Conservation (phyloP, 2,888 invertebrate genomes). For the Drosophila meridionalis region DNA sequence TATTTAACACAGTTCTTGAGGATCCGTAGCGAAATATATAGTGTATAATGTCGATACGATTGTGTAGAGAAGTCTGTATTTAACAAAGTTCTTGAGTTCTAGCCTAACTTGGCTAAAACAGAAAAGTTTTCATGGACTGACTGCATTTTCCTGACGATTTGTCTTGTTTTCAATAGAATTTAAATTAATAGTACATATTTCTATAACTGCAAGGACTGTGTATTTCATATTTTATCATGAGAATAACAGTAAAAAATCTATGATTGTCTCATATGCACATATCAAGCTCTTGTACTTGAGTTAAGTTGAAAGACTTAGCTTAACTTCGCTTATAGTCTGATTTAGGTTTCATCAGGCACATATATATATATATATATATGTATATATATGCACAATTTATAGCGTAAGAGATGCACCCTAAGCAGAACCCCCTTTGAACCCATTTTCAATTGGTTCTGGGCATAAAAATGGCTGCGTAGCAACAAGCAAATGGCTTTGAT, state of each 20-base stretch:
- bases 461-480: constrained; percentile 7
- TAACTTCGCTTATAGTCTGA: not conserved
- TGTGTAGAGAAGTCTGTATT: not conserved
- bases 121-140: not conserved
- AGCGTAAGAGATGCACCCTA: not conserved
- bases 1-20: not conserved
- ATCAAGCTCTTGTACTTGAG: not conserved
- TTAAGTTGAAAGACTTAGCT: not conserved
- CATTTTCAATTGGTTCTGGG: not conserved
- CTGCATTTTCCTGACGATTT: not conserved
- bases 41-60: not conserved
- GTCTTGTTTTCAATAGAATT: not conserved
- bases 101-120: not conserved
- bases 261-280: not conserved
- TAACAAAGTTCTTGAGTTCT: not conserved
- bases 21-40: not conserved
- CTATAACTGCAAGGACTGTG: too few relatives aligned
- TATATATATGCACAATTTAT: not conserved
- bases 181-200: not conserved
- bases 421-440: not conserved
- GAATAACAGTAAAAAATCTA: not conserved
- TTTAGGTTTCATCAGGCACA: not conserved
- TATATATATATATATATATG: too few relatives aligned
- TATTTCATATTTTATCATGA: too few relatives aligned
- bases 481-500: not conserved